Conservation (phyloP, 2,113 vertebrate species). For the Lepidothrix coronata region DNA sequence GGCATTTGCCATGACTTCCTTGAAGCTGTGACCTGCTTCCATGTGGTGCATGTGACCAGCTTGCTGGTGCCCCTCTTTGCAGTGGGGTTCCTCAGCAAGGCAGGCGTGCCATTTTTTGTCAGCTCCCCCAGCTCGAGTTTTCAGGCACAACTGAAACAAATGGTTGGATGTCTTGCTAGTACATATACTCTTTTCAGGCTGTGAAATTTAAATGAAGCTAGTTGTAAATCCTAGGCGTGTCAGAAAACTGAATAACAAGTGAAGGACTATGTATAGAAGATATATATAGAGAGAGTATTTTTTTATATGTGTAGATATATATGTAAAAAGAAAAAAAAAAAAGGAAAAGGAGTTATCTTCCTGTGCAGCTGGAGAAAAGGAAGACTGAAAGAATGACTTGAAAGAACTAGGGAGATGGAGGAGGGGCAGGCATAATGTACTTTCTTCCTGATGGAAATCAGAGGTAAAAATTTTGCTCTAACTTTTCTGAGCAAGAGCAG, state of each 20-base stretch:
- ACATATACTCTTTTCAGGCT: background rate
- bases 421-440: background rate
- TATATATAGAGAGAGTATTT: background rate
- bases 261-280: background rate
- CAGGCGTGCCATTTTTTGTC: rapidly evolving
- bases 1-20: background rate
- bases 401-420: background rate
- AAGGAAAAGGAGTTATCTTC: background rate
- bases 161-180: background rate
- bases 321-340: background rate
- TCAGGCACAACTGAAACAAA: background rate
- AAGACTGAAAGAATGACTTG: background rate
- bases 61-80: background rate
- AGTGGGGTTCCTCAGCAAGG: background rate
- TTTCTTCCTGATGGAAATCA: background rate
- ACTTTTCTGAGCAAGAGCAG: background rate
- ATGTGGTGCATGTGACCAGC: background rate
- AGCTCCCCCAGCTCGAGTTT: background rate
- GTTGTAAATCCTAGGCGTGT: background rate
- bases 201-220: background rate
- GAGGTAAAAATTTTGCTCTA: background rate
- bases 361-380: background rate
- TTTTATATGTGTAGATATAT: background rate
- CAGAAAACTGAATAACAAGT: background rate
- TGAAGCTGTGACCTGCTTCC: background rate